Percentiles rank a stretch among this genome's conserved stretches.
Evolutionary conservation across 1,140 invertebrate genomes (phyloP).

Genomic region (Drosophila parvula): DNA sequence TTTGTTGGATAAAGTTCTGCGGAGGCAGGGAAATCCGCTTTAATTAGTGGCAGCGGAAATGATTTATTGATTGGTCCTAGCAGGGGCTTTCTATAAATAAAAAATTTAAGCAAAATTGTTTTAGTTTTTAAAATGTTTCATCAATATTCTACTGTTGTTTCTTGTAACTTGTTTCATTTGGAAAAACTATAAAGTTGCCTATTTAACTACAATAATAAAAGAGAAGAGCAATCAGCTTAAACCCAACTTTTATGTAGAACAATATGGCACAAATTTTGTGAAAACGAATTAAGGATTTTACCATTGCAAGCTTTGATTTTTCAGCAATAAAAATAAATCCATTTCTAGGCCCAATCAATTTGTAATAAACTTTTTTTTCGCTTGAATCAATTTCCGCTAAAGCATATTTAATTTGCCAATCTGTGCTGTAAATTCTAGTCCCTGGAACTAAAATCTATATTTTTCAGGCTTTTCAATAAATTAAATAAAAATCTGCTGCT

Average conservation of each 20-base stretch:
- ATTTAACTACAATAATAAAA: neutral
- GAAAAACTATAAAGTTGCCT: neutral
- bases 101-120: neutral
- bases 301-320: neutral
- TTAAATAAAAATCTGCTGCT: constrained; percentile 70
- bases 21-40: constrained; percentile 31
- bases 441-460: neutral
- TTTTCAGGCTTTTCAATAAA: constrained; percentile 37
- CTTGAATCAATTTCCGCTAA: constrained; percentile 18
- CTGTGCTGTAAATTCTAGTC: too few relatives aligned
- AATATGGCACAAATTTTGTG: neutral
- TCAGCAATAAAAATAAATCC: constrained; percentile 14
- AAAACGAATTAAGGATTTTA: neutral
- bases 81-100: neutral
- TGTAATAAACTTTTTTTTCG: constrained; percentile 16
- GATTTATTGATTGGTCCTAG: constrained; percentile 57
- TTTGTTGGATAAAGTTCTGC: constrained; percentile 5
- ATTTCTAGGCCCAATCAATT: constrained; percentile 17
- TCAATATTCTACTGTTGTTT: neutral
- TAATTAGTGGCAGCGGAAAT: constrained; percentile 65
- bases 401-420: constrained; percentile 26
- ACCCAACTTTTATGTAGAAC: too few relatives aligned
- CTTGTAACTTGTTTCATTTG: too few relatives aligned
- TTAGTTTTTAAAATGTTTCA: neutral
- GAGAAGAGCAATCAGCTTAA: neutral